These are phyloP conservation scores for Hypomecis atomaria DNA, from an alignment of 2,888 invertebrate species.

Conservation along the genomic window DNA sequence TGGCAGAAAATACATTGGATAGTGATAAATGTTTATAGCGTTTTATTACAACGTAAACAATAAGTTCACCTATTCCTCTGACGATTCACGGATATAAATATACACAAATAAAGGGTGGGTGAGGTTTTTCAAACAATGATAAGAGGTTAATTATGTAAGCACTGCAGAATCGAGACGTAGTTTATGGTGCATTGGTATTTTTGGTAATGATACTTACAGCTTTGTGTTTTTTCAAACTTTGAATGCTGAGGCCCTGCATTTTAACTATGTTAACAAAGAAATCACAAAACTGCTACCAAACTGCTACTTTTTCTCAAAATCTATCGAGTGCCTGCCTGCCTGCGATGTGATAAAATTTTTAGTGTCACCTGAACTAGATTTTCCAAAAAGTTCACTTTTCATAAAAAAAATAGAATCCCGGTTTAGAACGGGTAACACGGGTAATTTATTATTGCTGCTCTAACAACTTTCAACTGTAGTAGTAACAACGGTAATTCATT, in stretches of 20 bases:
- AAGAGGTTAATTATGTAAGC: slow-evolving; percentile 81
- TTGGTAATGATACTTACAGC: slow-evolving; percentile 85
- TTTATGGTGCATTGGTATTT: slow-evolving; percentile 22
- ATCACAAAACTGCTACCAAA: neutral
- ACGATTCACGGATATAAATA: neutral
- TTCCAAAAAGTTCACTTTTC: no score
- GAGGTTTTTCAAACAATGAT: slow-evolving; percentile 30
- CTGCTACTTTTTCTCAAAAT: neutral
- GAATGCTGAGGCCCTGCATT: slow-evolving; percentile 90
- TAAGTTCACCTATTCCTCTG: neutral
- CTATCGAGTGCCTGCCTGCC: slow-evolving; percentile 10
- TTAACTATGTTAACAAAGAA: slow-evolving; percentile 48
- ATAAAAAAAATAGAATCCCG: no score
- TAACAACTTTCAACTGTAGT: no score
- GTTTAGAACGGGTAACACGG: no score
- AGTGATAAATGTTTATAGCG: no score
- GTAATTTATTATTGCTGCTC: no score
- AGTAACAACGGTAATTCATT: no score
- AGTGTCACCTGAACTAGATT: neutral
- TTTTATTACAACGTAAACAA: neutral
- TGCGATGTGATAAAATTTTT: neutral
- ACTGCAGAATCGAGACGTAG: slow-evolving; percentile 46
- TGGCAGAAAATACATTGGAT: no score
- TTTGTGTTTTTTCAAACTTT: slow-evolving; percentile 90
- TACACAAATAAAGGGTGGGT: neutral